Evolutionary conservation across 2,888 invertebrate genomes (phyloP), one percentile per base, ranked within the genome.

Genomic region (Sthenelais limicola): DNA sequence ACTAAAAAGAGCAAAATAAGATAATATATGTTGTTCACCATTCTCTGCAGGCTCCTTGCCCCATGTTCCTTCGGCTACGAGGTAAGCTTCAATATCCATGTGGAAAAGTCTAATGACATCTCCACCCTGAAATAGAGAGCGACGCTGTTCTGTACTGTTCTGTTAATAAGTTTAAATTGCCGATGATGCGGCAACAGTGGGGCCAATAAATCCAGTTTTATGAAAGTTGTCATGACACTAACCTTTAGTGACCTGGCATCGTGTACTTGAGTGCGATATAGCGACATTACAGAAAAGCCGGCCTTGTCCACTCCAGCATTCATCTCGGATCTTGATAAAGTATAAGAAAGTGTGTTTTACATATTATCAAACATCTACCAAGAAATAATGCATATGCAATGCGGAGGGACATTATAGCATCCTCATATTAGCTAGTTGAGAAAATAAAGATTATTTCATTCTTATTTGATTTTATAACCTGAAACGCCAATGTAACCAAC

Each of bases 1-100:
- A 43, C 9, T 43, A 43, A 43, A 43, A 18, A 43, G 12, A 43
- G 18, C 12, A 43, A 43, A 43, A 43, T 43, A 43, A 43, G 18
- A 43, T 43, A 18, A 15, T 9, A 70, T 21, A 66, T 48, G n/a
- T n/a, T n/a, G n/a, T n/a, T n/a, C 43, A 85, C 85, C 85, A 71
- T 86, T 83, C 75, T 86, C 86, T 2, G 84, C 83, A 18, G 84
- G 79, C 35, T 82, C 82, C 28, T 85, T 83, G 32, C 82, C 82
- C 77, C 84, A 86, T 26, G 84, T 73, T 5, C 86, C 86, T 74
- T 86, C 86, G 0, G 85, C 85, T 24, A 84, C 84, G 66, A 86
- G 76, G 68, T 86, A 86, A 0, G 86, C 86, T 72, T 86, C 86
- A 43, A 85, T 76, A 67, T 86, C 86, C 73, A 85, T 85, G 76